Evolutionary conservation across 30 jellyfish, hydroid and myxozoan genomes (phyloP).

Genomic region (Cassiopea xamachana): DNA sequence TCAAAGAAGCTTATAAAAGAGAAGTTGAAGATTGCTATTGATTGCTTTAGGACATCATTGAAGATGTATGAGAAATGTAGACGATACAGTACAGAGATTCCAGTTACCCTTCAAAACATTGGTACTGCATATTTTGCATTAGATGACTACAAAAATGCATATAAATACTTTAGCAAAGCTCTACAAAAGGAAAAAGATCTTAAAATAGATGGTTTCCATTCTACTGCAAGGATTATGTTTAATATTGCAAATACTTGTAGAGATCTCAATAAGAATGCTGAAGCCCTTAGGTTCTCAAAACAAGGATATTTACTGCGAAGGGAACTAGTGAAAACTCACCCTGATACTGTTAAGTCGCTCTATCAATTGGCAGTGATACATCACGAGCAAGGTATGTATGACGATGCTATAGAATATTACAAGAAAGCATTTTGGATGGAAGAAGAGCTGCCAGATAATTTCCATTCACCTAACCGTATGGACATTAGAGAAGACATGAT

Average conservation of each 20-base stretch:
- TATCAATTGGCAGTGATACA: conserved; percentile 30
- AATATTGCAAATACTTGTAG: conserved; percentile 48
- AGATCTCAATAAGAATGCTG: not conserved
- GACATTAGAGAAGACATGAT: conserved; percentile 10
- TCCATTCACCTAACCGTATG: conserved; percentile 17
- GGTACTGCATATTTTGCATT: conserved; percentile 18
- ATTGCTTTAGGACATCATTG: conserved; percentile 9
- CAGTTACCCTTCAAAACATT: conserved; percentile 27
- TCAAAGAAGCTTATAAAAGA: conserved; percentile 9
- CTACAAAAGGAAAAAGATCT: conserved; percentile 13
- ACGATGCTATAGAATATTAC: conserved; percentile 18
- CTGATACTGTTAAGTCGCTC: conserved; percentile 24
- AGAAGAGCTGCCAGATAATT: conserved; percentile 5
- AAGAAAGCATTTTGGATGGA: conserved; percentile 42
- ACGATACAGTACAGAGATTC: not conserved
- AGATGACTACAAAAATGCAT: conserved; percentile 35
- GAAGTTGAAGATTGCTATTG: conserved; percentile 13
- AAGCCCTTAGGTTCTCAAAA: not conserved
- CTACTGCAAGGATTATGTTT: conserved; percentile 27
- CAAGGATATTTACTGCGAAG: conserved; percentile 1
- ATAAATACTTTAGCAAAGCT: conserved; percentile 29
- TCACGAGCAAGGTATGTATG: conserved; percentile 9
- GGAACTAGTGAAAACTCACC: not conserved
- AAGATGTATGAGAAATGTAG: not conserved
- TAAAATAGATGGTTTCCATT: conserved; percentile 4